phyloP scores from a whole-genome alignment of 37 sponge, comb jelly and placozoan species.

The Hexactinellida sp. region DNA sequence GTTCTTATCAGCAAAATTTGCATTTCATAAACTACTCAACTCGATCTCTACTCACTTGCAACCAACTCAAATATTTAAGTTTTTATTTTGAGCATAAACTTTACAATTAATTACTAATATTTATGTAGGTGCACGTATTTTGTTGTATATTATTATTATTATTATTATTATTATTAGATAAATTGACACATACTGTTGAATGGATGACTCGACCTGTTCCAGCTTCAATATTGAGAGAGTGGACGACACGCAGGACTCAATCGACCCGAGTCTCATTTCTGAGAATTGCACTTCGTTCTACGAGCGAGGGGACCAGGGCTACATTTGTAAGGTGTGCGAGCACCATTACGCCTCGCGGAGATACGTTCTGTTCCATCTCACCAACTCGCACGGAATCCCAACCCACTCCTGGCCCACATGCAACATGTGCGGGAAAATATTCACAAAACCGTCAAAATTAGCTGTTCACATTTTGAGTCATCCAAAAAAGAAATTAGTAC shows the following conservation, averaged over 20 bases:
- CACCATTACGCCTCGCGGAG: background rate
- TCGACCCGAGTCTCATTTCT: background rate
- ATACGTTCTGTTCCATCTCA: background rate
- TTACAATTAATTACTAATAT: no score
- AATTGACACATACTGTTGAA: background rate
- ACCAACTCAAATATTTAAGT: no score
- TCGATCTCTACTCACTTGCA: no score
- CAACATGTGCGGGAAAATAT: background rate
- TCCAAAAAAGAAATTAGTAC: background rate
- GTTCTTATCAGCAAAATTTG: no score
- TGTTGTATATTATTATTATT: background rate
- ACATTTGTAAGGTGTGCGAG: background rate
- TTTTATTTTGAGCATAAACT: no score
- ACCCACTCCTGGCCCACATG: background rate
- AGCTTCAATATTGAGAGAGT: background rate
- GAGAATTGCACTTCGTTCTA: background rate
- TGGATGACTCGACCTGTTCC: background rate
- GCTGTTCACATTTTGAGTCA: background rate
- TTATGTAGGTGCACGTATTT: background rate
- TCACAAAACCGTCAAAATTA: conserved; percentile 5
- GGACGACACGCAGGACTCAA: background rate
- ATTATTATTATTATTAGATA: background rate
- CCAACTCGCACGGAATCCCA: background rate
- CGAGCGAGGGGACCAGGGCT: background rate
- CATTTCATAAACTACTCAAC: no score